Percentiles rank a stretch among this genome's conserved stretches.
Evolutionary conservation across 1,140 invertebrate genomes (phyloP).

Genomic region (Zaprionus davidi): DNA sequence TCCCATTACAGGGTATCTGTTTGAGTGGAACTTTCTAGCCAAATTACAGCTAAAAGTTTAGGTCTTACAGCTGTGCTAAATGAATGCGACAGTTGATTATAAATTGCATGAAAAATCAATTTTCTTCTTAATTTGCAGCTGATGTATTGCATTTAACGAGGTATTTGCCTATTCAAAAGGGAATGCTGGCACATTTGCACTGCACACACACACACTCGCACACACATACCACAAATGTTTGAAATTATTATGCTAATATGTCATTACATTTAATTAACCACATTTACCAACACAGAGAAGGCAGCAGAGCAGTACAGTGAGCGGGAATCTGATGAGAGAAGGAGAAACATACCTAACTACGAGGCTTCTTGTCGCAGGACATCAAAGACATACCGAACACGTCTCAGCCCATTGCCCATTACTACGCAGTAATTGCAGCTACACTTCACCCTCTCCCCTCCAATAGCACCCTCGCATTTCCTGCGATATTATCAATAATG

Average conservation of each 20-base stretch:
- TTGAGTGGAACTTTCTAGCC: not conserved
- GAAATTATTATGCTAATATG: conserved; percentile 62
- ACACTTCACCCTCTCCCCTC: conserved; percentile 6
- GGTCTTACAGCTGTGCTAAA: not conserved
- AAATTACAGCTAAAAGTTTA: not conserved
- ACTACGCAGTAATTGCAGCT: conserved; percentile 60
- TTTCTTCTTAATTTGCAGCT: conserved; percentile 56
- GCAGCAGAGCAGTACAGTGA: not conserved
- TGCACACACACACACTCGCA: not conserved
- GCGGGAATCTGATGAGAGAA: not conserved
- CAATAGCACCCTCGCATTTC: not conserved
- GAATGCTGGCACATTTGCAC: conserved; percentile 9
- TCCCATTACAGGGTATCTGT: not conserved
- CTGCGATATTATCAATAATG: conserved; percentile 73
- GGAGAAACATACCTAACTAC: not conserved
- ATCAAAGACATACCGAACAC: conserved; percentile 59
- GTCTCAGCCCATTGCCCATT: conserved; percentile 8
- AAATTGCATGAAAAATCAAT: conserved; percentile 31
- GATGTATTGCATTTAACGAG: conserved; percentile 18
- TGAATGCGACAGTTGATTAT: conserved; percentile 37
- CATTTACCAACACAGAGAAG: conserved; percentile 43
- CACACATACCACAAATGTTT: conserved; percentile 41
- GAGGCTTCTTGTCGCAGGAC: conserved; percentile 31
- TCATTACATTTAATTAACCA: conserved; percentile 76
- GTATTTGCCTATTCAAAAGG: conserved; percentile 17